phyloP scores from a whole-genome alignment of 2,888 invertebrate genomes.

The Pherbina coryleti region DNA sequence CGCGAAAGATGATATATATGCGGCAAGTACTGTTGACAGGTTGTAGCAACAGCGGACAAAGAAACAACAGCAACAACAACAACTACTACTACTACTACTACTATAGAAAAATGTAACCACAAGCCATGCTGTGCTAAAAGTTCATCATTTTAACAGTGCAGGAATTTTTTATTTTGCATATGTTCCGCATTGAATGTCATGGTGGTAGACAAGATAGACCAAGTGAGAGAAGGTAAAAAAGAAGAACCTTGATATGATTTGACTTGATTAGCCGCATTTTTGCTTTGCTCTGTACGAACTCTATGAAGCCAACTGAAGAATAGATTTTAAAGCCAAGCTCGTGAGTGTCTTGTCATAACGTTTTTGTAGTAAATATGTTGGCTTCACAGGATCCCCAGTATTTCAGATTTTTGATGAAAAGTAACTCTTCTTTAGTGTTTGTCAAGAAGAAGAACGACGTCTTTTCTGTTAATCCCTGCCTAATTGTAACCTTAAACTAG shows the following conservation, averaged over 20 bases:
- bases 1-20: slow-evolving; percentile 49
- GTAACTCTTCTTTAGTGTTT: not conserved
- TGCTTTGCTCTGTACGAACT: not conserved
- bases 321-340: too few species aligned
- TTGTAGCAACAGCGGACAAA: slow-evolving; percentile 46
- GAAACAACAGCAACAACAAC: slow-evolving; percentile 24
- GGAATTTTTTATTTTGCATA: slow-evolving; percentile 24
- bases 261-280: slow-evolving; percentile 20
- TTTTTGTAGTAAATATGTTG: not conserved
- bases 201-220: not conserved
- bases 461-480: too few species aligned
- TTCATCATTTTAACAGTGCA: slow-evolving; percentile 10
- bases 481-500: not conserved
- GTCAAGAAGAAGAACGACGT: not conserved
- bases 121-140: slow-evolving; percentile 24
- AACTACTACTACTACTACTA: not conserved
- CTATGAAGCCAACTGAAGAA: not conserved
- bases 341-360: too few species aligned
- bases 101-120: slow-evolving; percentile 1
- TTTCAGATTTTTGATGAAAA: not conserved
- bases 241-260: slow-evolving; percentile 14
- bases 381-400: not conserved
- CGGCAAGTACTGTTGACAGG: slow-evolving; percentile 56
- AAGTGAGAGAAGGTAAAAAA: not conserved
- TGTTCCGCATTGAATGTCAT: slow-evolving; percentile 11